Evolutionary conservation across 2,113 vertebrate genomes (phyloP).

Genomic region (Alexandromys fortis): DNA sequence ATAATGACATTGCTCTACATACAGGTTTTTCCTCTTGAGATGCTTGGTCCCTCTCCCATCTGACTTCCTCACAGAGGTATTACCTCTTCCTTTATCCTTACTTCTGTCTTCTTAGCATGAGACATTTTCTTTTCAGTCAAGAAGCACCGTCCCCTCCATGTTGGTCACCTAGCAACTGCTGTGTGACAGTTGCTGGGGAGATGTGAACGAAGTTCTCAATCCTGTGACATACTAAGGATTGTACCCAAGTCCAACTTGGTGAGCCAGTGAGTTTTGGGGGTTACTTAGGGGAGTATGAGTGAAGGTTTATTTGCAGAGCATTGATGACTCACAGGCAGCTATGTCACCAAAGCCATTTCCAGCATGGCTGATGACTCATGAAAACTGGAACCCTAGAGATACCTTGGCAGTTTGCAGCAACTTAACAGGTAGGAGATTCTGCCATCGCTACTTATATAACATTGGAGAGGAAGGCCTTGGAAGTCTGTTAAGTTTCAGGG

Average conservation of each 20-base stretch:
- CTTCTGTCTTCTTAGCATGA: not conserved
- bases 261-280: not conserved
- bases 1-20: not conserved
- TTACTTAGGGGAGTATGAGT: not conserved
- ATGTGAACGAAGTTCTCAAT: not conserved
- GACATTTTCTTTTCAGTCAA: not conserved
- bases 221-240: too few relatives aligned
- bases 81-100: not conserved
- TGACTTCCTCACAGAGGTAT: not conserved
- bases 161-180: not conserved
- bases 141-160: not conserved
- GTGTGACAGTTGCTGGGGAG: not conserved
- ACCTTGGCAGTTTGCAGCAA: not conserved
- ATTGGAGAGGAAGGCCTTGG: not conserved
- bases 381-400: not conserved
- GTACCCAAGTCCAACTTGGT: not conserved
- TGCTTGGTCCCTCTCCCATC: not conserved
- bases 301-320: not conserved
- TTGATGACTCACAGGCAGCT: not conserved
- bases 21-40: not conserved
- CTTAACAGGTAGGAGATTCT: not conserved
- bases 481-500: not conserved
- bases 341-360: not conserved
- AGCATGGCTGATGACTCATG: not conserved
- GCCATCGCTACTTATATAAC: too few relatives aligned